phyloP scores from a whole-genome alignment of 2,113 vertebrate genomes.

The Crotalus viridis region DNA sequence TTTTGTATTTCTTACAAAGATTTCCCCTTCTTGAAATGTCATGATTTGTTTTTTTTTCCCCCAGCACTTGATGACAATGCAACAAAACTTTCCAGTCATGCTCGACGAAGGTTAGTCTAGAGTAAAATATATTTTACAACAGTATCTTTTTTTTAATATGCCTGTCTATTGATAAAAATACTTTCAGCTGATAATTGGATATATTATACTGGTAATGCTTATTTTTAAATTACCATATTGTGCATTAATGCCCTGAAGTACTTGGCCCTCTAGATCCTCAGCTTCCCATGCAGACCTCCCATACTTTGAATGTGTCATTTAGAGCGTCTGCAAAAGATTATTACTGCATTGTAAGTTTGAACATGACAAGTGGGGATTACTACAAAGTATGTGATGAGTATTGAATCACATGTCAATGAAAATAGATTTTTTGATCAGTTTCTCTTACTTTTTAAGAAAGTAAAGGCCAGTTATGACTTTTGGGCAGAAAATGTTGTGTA shows the following conservation, averaged over 20 bases:
- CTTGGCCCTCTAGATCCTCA: not conserved
- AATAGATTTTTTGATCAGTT: too few species aligned
- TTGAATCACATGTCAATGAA: too few species aligned
- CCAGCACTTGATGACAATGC: slow-evolving; percentile 52
- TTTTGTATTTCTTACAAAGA: not conserved
- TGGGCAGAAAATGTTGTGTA: too few species aligned
- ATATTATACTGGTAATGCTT: not conserved
- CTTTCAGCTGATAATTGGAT: not conserved
- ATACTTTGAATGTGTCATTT: not conserved
- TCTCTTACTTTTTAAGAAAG: too few species aligned
- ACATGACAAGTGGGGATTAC: too few species aligned
- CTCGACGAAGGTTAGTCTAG: slow-evolving; percentile 78
- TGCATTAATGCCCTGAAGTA: not conserved
- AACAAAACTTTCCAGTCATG: slow-evolving; percentile 85
- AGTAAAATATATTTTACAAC: not conserved
- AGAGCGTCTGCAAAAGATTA: too few species aligned
- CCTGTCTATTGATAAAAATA: not conserved
- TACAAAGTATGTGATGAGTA: too few species aligned
- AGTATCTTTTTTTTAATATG: not conserved
- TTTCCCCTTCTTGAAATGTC: not conserved
- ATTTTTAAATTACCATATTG: not conserved
- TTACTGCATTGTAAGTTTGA: too few species aligned
- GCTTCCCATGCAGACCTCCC: not conserved
- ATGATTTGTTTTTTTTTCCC: not conserved
- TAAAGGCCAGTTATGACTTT: too few species aligned